Evolutionary conservation across 2,113 vertebrate genomes (phyloP).

Genomic region (Lucifuga dentata): DNA sequence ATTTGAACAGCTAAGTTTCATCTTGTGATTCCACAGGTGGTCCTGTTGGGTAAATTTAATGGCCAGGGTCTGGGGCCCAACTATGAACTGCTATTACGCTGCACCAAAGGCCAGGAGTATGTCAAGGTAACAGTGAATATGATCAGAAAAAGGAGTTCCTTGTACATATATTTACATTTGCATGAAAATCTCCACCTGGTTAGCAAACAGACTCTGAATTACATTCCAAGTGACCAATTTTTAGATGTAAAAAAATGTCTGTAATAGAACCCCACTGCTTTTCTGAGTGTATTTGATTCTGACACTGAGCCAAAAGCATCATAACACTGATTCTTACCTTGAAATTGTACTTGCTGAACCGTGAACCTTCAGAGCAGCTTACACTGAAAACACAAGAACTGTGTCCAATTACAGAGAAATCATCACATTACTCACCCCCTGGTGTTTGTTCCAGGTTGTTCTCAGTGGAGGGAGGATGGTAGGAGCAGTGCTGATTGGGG

Average conservation of each 20-base stretch:
- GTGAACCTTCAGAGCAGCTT: too few relatives aligned
- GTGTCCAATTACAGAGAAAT: too few relatives aligned
- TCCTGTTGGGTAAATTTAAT: constrained; percentile 95
- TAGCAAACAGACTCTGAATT: not conserved
- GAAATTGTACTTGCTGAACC: not conserved
- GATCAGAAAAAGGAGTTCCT: too few relatives aligned
- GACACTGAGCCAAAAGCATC: not conserved
- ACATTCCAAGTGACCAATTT: constrained; percentile 1
- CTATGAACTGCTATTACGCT: constrained; percentile 92
- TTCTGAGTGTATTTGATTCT: not conserved
- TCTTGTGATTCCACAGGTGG: constrained; percentile 83
- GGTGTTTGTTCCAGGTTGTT: constrained; percentile 74
- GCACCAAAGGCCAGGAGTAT: constrained; percentile 91
- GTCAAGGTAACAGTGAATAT: constrained; percentile 82
- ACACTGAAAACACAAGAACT: too few relatives aligned
- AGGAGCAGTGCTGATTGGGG: constrained; percentile 94
- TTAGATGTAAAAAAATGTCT: not conserved
- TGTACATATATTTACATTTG: too few relatives aligned
- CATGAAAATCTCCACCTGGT: not conserved
- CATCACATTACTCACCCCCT: not conserved
- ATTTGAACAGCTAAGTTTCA: constrained; percentile 16
- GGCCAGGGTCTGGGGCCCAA: constrained; percentile 90
- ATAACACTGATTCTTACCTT: not conserved
- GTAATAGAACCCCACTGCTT: constrained; percentile 25
- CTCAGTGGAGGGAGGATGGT: constrained; percentile 91